phyloP scores from a whole-genome alignment of 2,113 vertebrate genomes.

The Ptilorrhoa leucosticta region DNA sequence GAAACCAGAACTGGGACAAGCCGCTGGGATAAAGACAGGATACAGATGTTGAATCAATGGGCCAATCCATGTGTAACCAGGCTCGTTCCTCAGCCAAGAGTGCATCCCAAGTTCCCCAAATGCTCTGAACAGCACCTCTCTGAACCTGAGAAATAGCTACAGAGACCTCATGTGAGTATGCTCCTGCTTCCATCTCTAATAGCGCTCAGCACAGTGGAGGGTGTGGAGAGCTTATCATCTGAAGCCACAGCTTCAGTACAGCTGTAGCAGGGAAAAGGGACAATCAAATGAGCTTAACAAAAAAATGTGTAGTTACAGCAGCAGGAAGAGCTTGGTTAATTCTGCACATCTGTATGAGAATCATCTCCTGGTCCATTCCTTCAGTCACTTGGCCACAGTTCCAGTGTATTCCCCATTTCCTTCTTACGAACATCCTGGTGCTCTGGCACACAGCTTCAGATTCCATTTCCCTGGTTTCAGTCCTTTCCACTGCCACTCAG shows the following conservation, averaged over 20 bases:
- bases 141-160: neutral
- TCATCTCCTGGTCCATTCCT: neutral
- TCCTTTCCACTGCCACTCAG: neutral
- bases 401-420: neutral
- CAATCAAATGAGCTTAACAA: neutral
- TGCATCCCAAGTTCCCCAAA: neutral
- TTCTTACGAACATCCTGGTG: neutral
- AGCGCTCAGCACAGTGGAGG: neutral
- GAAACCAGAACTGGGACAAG: neutral
- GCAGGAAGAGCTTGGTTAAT: neutral
- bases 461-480: neutral
- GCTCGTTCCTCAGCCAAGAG: neutral
- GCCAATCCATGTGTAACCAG: neutral
- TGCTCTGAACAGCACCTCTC: neutral
- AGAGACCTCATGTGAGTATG: neutral
- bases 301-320: neutral
- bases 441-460: neutral
- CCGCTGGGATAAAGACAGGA: neutral
- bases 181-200: neutral
- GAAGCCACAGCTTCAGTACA: neutral
- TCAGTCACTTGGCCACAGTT: neutral
- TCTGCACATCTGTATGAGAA: neutral
- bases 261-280: neutral
- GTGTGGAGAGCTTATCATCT: neutral
- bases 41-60: neutral